Conservation (phyloP, 2,797 vertebrate species). For the Discoglossus pictus region DNA sequence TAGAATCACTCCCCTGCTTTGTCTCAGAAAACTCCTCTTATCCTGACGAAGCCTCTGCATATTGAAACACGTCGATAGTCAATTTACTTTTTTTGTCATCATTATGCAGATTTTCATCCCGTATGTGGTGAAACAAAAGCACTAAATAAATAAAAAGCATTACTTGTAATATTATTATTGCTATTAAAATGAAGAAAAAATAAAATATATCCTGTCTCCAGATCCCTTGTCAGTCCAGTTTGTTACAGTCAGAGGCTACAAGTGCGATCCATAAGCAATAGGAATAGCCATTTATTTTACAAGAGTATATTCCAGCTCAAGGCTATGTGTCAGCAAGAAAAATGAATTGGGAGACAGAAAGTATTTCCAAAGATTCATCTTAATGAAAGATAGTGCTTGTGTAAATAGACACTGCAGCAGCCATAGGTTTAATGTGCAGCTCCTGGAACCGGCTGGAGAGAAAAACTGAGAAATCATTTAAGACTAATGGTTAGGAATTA, state of each 20-base stretch:
- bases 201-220: no score
- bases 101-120: no score
- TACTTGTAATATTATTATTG: no score
- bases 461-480: constrained; percentile 21
- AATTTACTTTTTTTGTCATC: no score
- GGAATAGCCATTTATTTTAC: constrained; percentile 43
- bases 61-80: no score
- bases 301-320: not conserved
- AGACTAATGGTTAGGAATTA: constrained; percentile 1
- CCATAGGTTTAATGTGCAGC: constrained; percentile 2
- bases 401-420: constrained; percentile 35
- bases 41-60: no score
- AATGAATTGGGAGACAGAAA: constrained; percentile 15
- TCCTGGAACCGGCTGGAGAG: not conserved
- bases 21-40: no score
- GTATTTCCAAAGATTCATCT: constrained; percentile 24
- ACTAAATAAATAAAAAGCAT: no score
- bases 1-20: no score
- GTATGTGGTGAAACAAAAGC: no score
- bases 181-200: no score
- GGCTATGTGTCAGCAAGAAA: constrained; percentile 36
- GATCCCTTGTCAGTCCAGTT: no score
- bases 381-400: constrained; percentile 38
- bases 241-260: constrained; percentile 30
- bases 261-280: constrained; percentile 24